These are phyloP conservation scores for Caenorhabditis angaria DNA, from an alignment of 2,888 invertebrate genomes.

Conservation along the genomic window DNA sequence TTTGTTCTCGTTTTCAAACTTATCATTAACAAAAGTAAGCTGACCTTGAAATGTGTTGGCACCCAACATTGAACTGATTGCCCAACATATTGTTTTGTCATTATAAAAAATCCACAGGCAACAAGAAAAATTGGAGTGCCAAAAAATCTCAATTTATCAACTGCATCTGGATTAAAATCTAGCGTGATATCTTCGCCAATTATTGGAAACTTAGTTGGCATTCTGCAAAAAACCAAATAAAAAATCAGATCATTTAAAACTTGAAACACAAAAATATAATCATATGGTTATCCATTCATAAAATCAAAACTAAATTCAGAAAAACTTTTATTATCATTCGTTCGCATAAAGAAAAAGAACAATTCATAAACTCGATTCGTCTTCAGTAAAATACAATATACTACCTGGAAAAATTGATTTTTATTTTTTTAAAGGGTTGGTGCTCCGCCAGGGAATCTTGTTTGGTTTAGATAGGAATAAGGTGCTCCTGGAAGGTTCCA, in stretches of 20 bases:
- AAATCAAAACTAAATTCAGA: slow-evolving; percentile 16
- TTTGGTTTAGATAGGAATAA: too few relatives aligned
- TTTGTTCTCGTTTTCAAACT: background rate
- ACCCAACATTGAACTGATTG: slow-evolving; percentile 74
- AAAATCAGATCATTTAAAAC: background rate
- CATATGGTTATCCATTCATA: slow-evolving; percentile 7
- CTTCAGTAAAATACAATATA: background rate
- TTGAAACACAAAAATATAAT: background rate
- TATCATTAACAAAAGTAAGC: background rate
- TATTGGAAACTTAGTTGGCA: slow-evolving; percentile 19
- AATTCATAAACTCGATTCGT: background rate
- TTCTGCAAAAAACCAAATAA: background rate
- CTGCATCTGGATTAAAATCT: slow-evolving; percentile 46
- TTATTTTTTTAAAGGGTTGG: background rate
- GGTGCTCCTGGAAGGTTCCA: too few relatives aligned
- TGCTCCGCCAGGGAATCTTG: too few relatives aligned
- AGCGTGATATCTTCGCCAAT: slow-evolving; percentile 16
- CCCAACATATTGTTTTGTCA: slow-evolving; percentile 73
- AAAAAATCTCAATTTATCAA: slow-evolving; percentile 45
- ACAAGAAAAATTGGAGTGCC: slow-evolving; percentile 34
- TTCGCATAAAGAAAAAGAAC: too few relatives aligned
- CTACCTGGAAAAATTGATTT: background rate
- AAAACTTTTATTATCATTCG: background rate
- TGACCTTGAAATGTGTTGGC: slow-evolving; percentile 63
- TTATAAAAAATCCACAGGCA: slow-evolving; percentile 39